phyloP scores from a whole-genome alignment of 2,888 invertebrate genomes.

The Galeruca laticollis region DNA sequence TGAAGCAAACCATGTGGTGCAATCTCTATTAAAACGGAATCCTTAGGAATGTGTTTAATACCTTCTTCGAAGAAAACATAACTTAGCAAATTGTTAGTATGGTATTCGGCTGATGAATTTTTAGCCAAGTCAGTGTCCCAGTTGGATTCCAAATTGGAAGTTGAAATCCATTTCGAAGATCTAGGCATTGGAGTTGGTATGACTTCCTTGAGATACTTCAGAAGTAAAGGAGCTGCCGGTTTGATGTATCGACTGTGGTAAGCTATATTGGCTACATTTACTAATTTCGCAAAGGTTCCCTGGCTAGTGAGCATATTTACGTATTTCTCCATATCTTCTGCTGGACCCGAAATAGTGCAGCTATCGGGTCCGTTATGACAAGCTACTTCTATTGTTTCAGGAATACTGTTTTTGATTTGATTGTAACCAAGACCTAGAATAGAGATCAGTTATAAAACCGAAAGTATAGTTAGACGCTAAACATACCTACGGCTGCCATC shows the following conservation, averaged over 20 bases:
- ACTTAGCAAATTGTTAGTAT: slow-evolving; percentile 75
- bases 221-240: slow-evolving; percentile 65
- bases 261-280: slow-evolving; percentile 88
- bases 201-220: slow-evolving; percentile 66
- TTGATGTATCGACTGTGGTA: slow-evolving; percentile 89
- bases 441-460: neutral
- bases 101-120: slow-evolving; percentile 75
- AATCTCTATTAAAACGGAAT: slow-evolving; percentile 88
- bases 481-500: slow-evolving; percentile 87
- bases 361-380: slow-evolving; percentile 85
- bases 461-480: neutral
- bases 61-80: slow-evolving; percentile 88
- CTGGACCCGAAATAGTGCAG: slow-evolving; percentile 83
- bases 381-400: slow-evolving; percentile 78
- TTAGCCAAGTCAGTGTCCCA: slow-evolving; percentile 72
- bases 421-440: slow-evolving; percentile 64
- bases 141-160: slow-evolving; percentile 72
- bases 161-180: slow-evolving; percentile 75
- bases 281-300: slow-evolving; percentile 84
- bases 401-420: slow-evolving; percentile 74
- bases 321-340: slow-evolving; percentile 72
- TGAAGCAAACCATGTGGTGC: slow-evolving; percentile 92
- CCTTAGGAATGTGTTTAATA: slow-evolving; percentile 80
- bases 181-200: slow-evolving; percentile 68
- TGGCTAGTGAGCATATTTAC: slow-evolving; percentile 73